A percentile compares a stretch with the other conserved stretches of the same genome.
Conservation (phyloP, 2,797 vertebrate genomes). For the Enteromius unitaeniatus region DNA sequence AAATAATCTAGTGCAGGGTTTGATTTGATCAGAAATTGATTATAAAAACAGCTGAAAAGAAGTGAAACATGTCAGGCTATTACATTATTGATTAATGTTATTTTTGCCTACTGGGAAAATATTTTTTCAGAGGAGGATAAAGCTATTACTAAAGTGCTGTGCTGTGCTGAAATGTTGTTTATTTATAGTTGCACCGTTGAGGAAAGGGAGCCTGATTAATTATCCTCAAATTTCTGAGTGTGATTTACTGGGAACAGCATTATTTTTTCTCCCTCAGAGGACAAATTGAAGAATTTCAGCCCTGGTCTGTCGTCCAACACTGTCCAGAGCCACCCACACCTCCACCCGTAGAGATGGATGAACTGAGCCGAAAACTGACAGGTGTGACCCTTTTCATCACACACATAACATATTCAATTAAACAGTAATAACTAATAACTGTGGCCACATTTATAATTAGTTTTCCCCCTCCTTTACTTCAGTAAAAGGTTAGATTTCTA, state of each 20-base stretch:
- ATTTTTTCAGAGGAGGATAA: constrained; percentile 12
- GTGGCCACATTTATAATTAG: not conserved
- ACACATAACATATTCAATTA: not conserved
- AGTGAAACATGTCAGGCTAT: not conserved
- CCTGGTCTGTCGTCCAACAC: constrained; percentile 5
- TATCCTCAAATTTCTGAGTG: constrained; percentile 14
- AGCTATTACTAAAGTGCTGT: constrained; percentile 29
- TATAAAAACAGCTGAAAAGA: not conserved
- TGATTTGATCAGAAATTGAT: not conserved
- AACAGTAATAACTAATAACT: not conserved
- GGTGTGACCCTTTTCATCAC: constrained; percentile 50
- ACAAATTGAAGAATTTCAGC: constrained; percentile 52
- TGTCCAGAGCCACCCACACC: constrained; percentile 10
- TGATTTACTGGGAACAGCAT: constrained; percentile 10
- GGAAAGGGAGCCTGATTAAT: constrained; percentile 29
- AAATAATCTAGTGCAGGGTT: not conserved
- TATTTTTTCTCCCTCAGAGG: constrained; percentile 54
- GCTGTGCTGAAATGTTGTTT: constrained; percentile 30
- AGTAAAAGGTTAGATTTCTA: not conserved
- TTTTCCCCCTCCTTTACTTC: not conserved
- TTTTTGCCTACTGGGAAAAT: not conserved
- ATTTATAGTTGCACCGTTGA: constrained; percentile 20
- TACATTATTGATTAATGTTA: constrained; percentile 21
- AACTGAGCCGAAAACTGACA: constrained; percentile 58
- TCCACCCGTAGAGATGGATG: constrained; percentile 36